A percentile compares a stretch with the other conserved stretches of the same genome.
These are phyloP conservation scores for Drosophila parvula DNA, from an alignment of 1,140 invertebrate species.

Conservation along the genomic window DNA sequence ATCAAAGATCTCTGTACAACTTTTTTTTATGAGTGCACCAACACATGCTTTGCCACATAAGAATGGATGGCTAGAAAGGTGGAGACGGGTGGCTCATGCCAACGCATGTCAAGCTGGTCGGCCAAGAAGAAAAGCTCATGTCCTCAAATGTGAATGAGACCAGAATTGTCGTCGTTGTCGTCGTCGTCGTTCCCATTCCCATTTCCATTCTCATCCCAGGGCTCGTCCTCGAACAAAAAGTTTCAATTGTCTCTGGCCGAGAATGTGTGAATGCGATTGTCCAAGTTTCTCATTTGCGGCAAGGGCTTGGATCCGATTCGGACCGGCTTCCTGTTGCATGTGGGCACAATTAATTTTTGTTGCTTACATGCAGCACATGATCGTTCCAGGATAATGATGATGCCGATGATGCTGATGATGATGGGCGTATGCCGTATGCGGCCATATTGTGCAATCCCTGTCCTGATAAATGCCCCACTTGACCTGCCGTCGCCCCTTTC, in stretches of 20 bases:
- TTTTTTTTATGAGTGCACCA: constrained; percentile 16
- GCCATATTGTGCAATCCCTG: constrained; percentile 43
- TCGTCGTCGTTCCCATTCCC: constrained; percentile 11
- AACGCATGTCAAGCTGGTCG: constrained; percentile 40
- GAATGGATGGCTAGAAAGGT: constrained; percentile 15
- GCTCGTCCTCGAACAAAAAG: constrained; percentile 56
- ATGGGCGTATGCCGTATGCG: constrained; percentile 35
- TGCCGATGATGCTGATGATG: constrained; percentile 45
- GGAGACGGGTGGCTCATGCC: constrained; percentile 27
- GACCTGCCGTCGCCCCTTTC: constrained; percentile 6
- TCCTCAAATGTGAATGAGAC: constrained; percentile 63
- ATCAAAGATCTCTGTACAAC: too few species aligned
- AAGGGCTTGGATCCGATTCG: constrained; percentile 37
- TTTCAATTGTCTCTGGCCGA: constrained; percentile 76
- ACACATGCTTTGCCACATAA: constrained; percentile 38
- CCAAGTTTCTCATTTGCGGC: constrained; percentile 63
- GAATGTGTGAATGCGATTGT: constrained; percentile 77
- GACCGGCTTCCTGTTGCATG: constrained; percentile 68
- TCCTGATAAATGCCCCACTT: constrained; percentile 42
- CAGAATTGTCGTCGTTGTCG: constrained; percentile 49
- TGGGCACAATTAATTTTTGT: constrained; percentile 69
- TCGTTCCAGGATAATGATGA: constrained; percentile 32
- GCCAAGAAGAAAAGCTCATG: constrained; percentile 58
- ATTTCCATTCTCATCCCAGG: constrained; percentile 11
- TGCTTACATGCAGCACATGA: constrained; percentile 44